Evolutionary conservation across 2,113 vertebrate species (phyloP), one percentile per base, ranked within the genome.

Genomic region (Eleginops maclovinus): DNA sequence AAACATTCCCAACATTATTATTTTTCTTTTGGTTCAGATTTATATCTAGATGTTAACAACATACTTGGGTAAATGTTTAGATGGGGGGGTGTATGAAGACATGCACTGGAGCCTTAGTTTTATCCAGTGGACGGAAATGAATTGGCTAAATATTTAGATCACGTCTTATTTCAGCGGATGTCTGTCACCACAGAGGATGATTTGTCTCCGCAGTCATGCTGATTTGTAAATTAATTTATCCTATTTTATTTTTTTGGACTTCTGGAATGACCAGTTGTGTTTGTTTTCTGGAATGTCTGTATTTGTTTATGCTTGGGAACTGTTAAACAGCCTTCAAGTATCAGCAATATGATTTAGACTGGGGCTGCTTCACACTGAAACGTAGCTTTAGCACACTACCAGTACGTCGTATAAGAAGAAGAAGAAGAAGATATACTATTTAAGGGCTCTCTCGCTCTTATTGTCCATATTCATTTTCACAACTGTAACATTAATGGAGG

Each of bases 101-200:
- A 72, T 68, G 66, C 43, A 83, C 84, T 81, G 75, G 74, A 66
- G 68, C 68, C 9, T 40, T 40, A 72, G 85, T 67, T 89, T 87
- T 55, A 82, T 88, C 82, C 83, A 86, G 65, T 76, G 71, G 72
- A 79, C 87, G 89, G 92, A 94, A 91, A 91, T 88, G 80, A 90
- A 82, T 75, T 72, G 79, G 65, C 83, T 90, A 94, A 95, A 94
- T 95, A 94, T 95, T 95, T 94, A 93, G 83, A 88, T 75, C 72
- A 24, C 3, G 41, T 89, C 84, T 86, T 80, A 75, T 91, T 91
- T 86, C 84, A 87, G 90, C 43, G 75, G 87, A 90, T 83, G 85
- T 86, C 90, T 81, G 77, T 93, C 88, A 88, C 58, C 73, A 22
- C 47, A 76, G 74, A 85, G 51, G 72, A 80, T 49, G 51, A 88